These are phyloP conservation scores for Drosophila azteca DNA, from an alignment of 1,140 invertebrate species.

Conservation along the genomic window DNA sequence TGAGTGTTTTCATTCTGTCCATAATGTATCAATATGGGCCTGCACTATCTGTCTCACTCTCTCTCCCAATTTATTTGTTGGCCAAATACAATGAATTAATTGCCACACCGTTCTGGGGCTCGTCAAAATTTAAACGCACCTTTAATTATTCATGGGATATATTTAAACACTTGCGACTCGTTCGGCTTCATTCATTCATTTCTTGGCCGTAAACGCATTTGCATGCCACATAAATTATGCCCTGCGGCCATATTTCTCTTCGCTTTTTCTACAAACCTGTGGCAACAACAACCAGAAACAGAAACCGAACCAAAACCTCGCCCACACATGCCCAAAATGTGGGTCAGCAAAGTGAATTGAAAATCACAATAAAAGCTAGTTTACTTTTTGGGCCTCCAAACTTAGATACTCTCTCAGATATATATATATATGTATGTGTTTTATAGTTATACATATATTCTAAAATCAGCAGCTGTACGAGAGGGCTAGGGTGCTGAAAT, in stretches of 20 bases:
- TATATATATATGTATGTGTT: no score
- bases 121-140: constrained; percentile 15
- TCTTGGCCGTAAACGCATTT: constrained; percentile 39
- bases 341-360: constrained; percentile 75
- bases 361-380: constrained; percentile 54
- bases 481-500: no score
- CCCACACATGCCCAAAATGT: constrained; percentile 58
- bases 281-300: constrained; percentile 13
- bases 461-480: no score
- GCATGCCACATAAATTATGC: constrained; percentile 58
- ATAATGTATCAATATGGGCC: no score
- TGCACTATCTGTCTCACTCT: background rate
- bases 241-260: constrained; percentile 31
- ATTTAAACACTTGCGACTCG: constrained; percentile 32
- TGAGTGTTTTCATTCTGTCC: no score
- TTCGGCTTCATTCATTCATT: constrained; percentile 65
- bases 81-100: constrained; percentile 24
- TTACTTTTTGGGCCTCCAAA: no score
- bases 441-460: no score
- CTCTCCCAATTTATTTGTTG: background rate
- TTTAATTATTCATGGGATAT: constrained; percentile 33
- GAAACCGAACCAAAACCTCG: constrained; percentile 19
- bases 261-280: constrained; percentile 44
- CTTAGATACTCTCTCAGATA: no score
- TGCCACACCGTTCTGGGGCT: constrained; percentile 11